Evolutionary conservation across 2,113 vertebrate genomes (phyloP), one percentile per base, ranked within the genome.

Genomic region (Ursus arctos): DNA sequence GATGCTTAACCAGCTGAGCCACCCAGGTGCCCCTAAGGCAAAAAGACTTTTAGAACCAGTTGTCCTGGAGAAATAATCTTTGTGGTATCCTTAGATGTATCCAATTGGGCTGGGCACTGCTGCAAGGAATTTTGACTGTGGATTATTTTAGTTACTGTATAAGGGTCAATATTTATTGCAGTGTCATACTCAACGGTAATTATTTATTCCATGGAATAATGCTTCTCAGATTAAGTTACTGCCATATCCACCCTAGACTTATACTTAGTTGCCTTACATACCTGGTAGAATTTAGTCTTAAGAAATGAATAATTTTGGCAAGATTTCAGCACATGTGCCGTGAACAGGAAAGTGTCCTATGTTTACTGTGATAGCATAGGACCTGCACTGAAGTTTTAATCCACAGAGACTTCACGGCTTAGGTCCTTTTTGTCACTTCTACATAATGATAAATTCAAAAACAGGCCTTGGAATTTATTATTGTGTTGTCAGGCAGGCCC

Each of bases 401-500:
- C 24, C 36, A 36, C 26, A 6, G 21, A 83, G 59, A 63, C 19
- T 28, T 92, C 24, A 40, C 6, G 51, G 1, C 14, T 36, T 47
- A 84, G 31, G 18, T 91, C 18, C 22, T 82, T 92, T 94, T 26
- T 91, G 57, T 97, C 69, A 81, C 36, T 63, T 84, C 6, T n/a
- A 74, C 91, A 81, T 96, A 51, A 65, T 83, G 40, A 11, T 74
- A 74, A 84, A 31, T 94, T 91, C 81, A 91, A 93, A 88, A 71
- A 51, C 22, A 93, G 59, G 15, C 22, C 57, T 71, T 47, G 19
- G 43, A 91, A 11, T 84, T 15, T 85, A 33, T 15, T 85, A 33
- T 71, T 88, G 18, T 67, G 13, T 88, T 95, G 16, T 51, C 12
- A 69, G 24, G 55, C 15, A 90, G 36, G 71, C 12, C 9, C 19